phyloP scores from a whole-genome alignment of 2,888 invertebrate genomes.

The Salpingus planirostris region DNA sequence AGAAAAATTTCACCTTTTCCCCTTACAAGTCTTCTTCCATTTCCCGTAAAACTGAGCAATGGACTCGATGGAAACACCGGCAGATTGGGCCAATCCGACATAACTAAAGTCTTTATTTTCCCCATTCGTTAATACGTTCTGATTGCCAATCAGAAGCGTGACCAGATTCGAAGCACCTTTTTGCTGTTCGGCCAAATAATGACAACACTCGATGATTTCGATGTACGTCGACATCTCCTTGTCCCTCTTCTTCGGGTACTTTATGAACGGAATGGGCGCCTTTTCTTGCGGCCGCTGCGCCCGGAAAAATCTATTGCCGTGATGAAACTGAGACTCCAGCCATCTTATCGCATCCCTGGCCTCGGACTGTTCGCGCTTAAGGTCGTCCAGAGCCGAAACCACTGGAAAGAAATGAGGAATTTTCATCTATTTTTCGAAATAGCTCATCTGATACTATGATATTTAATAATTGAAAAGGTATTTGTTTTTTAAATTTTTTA shows the following conservation, averaged over 20 bases:
- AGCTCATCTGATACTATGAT: no score
- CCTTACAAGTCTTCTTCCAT: constrained; percentile 68
- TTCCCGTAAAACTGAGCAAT: constrained; percentile 76
- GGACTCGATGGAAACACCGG: constrained; percentile 73
- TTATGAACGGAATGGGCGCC: constrained; percentile 59
- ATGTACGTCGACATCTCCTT: constrained; percentile 64
- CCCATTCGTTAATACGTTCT: constrained; percentile 29
- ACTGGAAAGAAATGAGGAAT: constrained; percentile 50
- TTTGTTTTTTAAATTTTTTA: no score
- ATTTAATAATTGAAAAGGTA: no score
- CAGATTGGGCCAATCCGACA: constrained; percentile 67
- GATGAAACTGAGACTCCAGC: constrained; percentile 79
- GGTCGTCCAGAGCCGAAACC: constrained; percentile 76
- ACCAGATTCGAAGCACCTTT: constrained; percentile 55
- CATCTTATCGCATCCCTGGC: constrained; percentile 90
- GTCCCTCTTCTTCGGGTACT: constrained; percentile 70
- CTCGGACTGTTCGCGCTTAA: constrained; percentile 74
- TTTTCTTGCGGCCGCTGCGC: constrained; percentile 81
- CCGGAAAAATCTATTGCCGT: constrained; percentile 78
- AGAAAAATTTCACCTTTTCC: constrained; percentile 57
- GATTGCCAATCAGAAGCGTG: constrained; percentile 65
- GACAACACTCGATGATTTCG: constrained; percentile 77
- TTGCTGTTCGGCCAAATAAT: constrained; percentile 59
- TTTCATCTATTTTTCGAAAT: no score
- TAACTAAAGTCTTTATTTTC: constrained; percentile 63